Conservation (phyloP, 1,140 invertebrate species). For the Drosophila kanapiae region DNA sequence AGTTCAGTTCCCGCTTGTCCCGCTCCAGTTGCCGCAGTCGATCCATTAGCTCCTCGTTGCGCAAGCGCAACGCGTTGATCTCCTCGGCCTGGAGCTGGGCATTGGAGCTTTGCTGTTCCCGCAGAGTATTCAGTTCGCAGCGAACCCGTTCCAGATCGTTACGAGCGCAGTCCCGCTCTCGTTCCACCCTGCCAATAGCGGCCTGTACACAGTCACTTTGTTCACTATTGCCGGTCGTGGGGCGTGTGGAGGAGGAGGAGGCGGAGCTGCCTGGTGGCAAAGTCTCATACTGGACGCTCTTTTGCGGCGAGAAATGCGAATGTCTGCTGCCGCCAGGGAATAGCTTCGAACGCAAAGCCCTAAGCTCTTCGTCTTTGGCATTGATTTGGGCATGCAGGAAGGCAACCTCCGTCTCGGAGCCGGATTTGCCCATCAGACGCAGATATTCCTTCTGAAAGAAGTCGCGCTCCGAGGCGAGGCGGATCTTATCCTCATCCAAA, state of each 20-base stretch:
- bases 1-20: slow-evolving; percentile 69
- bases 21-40: slow-evolving; percentile 66
- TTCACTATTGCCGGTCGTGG: slow-evolving; percentile 28
- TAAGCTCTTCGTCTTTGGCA: slow-evolving; percentile 79
- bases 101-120: slow-evolving; percentile 68
- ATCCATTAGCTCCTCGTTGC: slow-evolving; percentile 60
- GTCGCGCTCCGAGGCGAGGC: slow-evolving; percentile 72
- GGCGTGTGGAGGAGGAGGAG: slow-evolving; percentile 3
- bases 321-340: slow-evolving; percentile 26
- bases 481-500: slow-evolving; percentile 76
- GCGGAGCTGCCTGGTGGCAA: slow-evolving; percentile 19
- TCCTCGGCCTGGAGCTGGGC: slow-evolving; percentile 70
- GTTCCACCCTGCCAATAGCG: slow-evolving; percentile 66
- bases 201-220: slow-evolving; percentile 78
- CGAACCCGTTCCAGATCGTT: slow-evolving; percentile 73
- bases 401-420: slow-evolving; percentile 71
- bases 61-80: slow-evolving; percentile 55
- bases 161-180: slow-evolving; percentile 74
- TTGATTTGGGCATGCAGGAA: slow-evolving; percentile 79
- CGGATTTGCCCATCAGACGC: slow-evolving; percentile 63
- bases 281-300: slow-evolving; percentile 42
- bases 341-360: slow-evolving; percentile 57
- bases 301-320: slow-evolving; percentile 43
- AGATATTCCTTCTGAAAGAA: slow-evolving; percentile 84
- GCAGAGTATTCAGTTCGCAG: slow-evolving; percentile 71